These are phyloP conservation scores for human (Homo sapiens) DNA, from an alignment of 2,113 vertebrate species.

Conservation along the genomic window DNA sequence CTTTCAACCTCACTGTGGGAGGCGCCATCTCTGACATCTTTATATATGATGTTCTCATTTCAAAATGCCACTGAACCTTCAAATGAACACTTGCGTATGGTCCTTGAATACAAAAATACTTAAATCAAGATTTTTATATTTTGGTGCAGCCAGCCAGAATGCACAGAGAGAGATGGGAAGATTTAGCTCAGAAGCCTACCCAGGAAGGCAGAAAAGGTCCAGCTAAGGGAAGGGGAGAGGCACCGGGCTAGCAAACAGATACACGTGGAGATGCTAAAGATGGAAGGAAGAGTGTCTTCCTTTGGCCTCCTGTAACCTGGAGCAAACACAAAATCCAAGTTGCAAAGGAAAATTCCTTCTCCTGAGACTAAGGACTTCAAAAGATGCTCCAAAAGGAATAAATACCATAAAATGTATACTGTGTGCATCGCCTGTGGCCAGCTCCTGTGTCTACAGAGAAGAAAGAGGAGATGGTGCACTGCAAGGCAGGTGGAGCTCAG, in stretches of 20 bases:
- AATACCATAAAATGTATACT: background rate
- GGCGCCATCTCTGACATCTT: constrained; percentile 89
- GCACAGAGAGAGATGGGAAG: constrained; percentile 67
- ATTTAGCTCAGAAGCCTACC: constrained; percentile 68
- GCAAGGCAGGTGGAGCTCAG: background rate
- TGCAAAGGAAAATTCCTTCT: background rate
- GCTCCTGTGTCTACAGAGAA: no score
- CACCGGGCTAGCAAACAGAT: accelerated
- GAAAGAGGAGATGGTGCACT: accelerated
- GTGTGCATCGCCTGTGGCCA: accelerated
- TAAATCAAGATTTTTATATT: constrained; percentile 88
- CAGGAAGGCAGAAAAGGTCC: constrained; percentile 55
- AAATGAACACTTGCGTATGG: constrained; percentile 89
- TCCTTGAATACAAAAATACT: constrained; percentile 88
- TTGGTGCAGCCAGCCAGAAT: constrained; percentile 83
- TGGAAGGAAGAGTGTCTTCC: background rate
- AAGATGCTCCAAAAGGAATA: background rate
- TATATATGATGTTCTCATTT: constrained; percentile 90
- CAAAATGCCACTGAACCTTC: constrained; percentile 91
- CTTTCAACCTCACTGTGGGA: constrained; percentile 89
- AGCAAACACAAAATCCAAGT: background rate
- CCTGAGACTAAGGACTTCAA: background rate
- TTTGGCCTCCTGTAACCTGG: no score
- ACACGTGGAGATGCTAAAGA: accelerated
- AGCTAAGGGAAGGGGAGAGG: constrained; percentile 60